phyloP scores from a whole-genome alignment of 2,113 vertebrate genomes.

The Setophaga petechia region DNA sequence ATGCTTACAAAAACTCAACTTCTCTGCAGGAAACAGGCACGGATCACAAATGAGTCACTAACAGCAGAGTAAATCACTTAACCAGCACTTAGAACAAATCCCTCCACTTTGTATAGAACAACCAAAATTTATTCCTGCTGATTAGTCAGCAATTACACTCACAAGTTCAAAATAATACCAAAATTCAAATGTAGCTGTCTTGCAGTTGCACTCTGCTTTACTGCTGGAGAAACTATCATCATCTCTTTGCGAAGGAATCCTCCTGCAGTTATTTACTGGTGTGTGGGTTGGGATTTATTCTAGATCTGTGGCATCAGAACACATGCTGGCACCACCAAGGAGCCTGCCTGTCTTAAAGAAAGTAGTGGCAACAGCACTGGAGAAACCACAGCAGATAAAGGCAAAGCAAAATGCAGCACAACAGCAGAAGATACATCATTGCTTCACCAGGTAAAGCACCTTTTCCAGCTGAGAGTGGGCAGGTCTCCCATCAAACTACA shows the following conservation, averaged over 20 bases:
- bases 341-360: background rate
- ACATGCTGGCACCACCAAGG: background rate
- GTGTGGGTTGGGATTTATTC: slow-evolving; percentile 1
- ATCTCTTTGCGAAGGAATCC: background rate
- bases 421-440: fast-evolving
- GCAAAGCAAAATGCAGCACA: background rate
- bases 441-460: background rate
- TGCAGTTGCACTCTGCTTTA: background rate
- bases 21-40: slow-evolving; percentile 4
- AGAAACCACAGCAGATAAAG: background rate
- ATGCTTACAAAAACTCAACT: slow-evolving; percentile 6
- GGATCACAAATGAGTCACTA: slow-evolving; percentile 47
- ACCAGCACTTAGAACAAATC: background rate
- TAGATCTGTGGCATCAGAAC: background rate
- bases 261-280: background rate
- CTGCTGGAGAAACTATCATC: background rate
- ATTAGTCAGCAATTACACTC: slow-evolving; percentile 49
- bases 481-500: background rate
- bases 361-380: fast-evolving
- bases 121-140: slow-evolving; percentile 27
- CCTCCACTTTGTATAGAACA: background rate
- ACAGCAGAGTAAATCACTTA: slow-evolving; percentile 26
- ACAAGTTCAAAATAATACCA: slow-evolving; percentile 21
- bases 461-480: background rate
- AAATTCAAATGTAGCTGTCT: slow-evolving; percentile 43